Evolutionary conservation across 2,888 invertebrate species (phyloP).

Genomic region (Sacculina carcini): DNA sequence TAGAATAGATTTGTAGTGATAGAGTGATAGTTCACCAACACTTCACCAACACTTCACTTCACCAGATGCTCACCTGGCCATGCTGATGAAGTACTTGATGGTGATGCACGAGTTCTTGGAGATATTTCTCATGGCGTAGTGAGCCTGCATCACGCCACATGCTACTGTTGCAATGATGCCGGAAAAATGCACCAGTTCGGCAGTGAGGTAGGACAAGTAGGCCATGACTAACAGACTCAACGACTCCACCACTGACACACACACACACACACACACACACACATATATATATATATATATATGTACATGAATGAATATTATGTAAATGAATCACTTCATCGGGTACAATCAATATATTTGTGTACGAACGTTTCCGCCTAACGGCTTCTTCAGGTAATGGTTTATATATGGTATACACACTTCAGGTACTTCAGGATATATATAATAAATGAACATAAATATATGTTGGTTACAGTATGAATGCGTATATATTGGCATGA

Average conservation of each 20-base stretch:
- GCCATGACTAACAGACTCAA: conserved; percentile 26
- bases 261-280: not conserved
- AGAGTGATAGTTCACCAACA: no score
- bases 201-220: conserved; percentile 26
- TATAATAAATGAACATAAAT: not conserved
- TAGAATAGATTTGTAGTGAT: no score
- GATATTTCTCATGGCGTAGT: conserved; percentile 28
- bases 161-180: conserved; percentile 28
- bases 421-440: not conserved
- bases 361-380: no score
- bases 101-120: conserved; percentile 26
- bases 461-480: not conserved
- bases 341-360: no score
- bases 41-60: no score
- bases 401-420: no score
- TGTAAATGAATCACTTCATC: no score
- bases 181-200: conserved; percentile 29
- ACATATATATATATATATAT: not conserved
- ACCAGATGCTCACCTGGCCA: conserved; percentile 24
- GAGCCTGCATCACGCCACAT: conserved; percentile 28
- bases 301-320: not conserved
- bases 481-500: no score
- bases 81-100: conserved; percentile 27
- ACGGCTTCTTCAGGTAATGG: no score
- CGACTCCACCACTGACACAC: conserved; percentile 28